A percentile compares a stretch with the other conserved stretches of the same genome.
Conservation (phyloP, 2,888 invertebrate species). For the Pheosia tremula region DNA sequence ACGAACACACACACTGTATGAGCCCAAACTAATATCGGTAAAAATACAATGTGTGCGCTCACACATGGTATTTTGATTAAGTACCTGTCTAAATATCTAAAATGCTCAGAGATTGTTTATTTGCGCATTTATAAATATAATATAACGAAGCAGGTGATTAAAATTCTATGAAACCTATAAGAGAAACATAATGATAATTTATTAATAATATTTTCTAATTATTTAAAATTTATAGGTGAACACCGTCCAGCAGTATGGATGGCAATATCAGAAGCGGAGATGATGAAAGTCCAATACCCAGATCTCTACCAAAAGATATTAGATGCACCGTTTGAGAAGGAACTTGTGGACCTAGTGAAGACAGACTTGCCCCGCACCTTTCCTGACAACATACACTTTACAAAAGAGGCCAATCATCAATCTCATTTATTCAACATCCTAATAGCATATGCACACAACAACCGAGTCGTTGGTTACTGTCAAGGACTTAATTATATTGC, state of each 20-base stretch:
- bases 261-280: slow-evolving; percentile 92
- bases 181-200: not conserved
- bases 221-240: slow-evolving; percentile 66
- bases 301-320: slow-evolving; percentile 88
- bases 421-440: slow-evolving; percentile 93
- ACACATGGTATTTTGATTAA: too few relatives aligned
- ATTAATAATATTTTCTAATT: not conserved
- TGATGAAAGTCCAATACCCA: slow-evolving; percentile 86
- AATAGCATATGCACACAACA: slow-evolving; percentile 94
- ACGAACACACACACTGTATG: not conserved
- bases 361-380: slow-evolving; percentile 97
- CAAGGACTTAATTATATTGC: slow-evolving; percentile 98
- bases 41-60: too few relatives aligned
- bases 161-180: not conserved
- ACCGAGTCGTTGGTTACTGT: slow-evolving; percentile 95
- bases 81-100: too few relatives aligned
- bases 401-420: slow-evolving; percentile 89
- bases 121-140: too few relatives aligned
- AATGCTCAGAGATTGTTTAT: too few relatives aligned
- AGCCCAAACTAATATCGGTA: too few relatives aligned
- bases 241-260: slow-evolving; percentile 92
- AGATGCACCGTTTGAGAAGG: slow-evolving; percentile 88
- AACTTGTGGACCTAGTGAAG: slow-evolving; percentile 91
- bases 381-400: slow-evolving; percentile 97
- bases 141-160: too few relatives aligned